phyloP scores from a whole-genome alignment of 1,140 invertebrate genomes.

The Drosophila serrata region DNA sequence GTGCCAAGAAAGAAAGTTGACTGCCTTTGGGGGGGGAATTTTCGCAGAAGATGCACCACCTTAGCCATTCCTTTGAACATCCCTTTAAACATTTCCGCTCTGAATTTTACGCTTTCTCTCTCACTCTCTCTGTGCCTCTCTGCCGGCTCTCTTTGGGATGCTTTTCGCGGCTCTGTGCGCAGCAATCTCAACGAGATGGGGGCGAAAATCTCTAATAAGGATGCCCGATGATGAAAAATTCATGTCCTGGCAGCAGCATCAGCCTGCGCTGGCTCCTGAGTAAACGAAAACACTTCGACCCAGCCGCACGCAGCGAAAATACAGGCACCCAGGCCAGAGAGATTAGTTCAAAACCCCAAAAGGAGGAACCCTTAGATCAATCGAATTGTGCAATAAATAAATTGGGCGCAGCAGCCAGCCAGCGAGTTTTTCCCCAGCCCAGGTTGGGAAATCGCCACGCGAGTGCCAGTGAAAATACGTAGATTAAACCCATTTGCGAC shows the following conservation, averaged over 20 bases:
- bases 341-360: neutral
- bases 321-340: conserved; percentile 28
- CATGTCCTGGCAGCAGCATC: conserved; percentile 73
- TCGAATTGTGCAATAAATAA: conserved; percentile 67
- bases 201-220: conserved; percentile 80
- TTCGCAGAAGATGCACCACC: conserved; percentile 19
- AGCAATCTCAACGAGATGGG: conserved; percentile 74
- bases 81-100: conserved; percentile 1
- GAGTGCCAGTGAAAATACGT: conserved; percentile 40
- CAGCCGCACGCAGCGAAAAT: conserved; percentile 71
- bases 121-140: conserved; percentile 3
- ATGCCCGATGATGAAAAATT: conserved; percentile 74
- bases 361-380: conserved; percentile 11
- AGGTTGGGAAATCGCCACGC: conserved; percentile 25
- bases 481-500: neutral
- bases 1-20: neutral
- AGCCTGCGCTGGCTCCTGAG: conserved; percentile 74
- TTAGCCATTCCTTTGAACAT: conserved; percentile 1
- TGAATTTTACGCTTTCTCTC: neutral
- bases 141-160: conserved; percentile 24
- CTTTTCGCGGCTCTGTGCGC: conserved; percentile 52
- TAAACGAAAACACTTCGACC: conserved; percentile 81
- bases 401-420: conserved; percentile 30
- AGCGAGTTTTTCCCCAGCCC: neutral
- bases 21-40: neutral